Evolutionary conservation across 2,888 invertebrate species (phyloP).

Genomic region (Entomobrya proxima): DNA sequence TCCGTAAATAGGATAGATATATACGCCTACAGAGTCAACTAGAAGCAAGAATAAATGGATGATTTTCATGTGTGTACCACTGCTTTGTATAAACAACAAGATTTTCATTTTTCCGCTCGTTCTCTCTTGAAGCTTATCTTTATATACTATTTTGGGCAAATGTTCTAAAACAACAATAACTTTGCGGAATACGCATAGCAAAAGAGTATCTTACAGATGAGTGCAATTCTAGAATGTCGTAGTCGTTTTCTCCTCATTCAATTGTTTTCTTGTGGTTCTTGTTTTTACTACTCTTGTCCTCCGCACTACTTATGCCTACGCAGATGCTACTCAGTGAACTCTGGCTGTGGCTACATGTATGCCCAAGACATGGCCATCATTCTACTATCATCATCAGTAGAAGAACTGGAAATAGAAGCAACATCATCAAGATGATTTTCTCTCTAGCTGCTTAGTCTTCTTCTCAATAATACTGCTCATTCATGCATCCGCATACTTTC

Average conservation of each 20-base stretch:
- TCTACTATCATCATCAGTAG: conserved; percentile 39
- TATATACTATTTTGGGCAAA: too few relatives aligned
- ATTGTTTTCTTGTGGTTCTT: conserved; percentile 59
- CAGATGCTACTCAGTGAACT: not conserved
- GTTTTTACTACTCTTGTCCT: conserved; percentile 23
- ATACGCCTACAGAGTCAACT: not conserved
- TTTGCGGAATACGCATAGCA: not conserved
- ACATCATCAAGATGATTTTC: conserved; percentile 55
- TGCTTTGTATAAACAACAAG: not conserved
- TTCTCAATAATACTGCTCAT: conserved; percentile 63
- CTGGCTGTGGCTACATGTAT: not conserved
- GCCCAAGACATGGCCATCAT: not conserved
- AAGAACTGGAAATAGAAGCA: too few relatives aligned
- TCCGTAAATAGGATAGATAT: not conserved
- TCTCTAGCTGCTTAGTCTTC: conserved; percentile 25
- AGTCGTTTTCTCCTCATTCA: conserved; percentile 57
- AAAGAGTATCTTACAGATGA: not conserved
- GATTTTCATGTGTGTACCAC: conserved; percentile 1
- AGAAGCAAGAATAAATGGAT: not conserved
- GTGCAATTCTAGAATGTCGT: conserved; percentile 40
- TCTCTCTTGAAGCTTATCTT: conserved; percentile 6
- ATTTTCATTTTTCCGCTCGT: not conserved
- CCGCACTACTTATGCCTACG: not conserved
- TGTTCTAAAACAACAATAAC: not conserved
- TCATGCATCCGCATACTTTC: conserved; percentile 61